Evolutionary conservation across 2,797 vertebrate species (phyloP), one percentile per base, ranked within the genome.

Genomic region (Todus mexicanus): DNA sequence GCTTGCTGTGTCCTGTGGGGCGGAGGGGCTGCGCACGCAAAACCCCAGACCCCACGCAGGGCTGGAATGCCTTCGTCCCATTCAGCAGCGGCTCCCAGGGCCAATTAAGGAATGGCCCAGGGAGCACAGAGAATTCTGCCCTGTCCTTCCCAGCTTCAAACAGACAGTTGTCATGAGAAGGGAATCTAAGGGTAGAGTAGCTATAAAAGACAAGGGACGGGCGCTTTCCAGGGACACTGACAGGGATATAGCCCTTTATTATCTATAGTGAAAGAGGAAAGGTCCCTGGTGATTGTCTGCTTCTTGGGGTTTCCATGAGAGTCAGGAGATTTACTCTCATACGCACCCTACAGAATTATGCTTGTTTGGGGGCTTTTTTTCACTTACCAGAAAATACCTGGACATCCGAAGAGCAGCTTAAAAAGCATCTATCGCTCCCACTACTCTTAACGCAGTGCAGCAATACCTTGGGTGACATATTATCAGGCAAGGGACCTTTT

Each of bases 321-420:
- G 19, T 25, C 45, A 50, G 53, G 29, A 61, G 8, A 9, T 42
- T 94, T 70, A 38, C 33, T 85, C 45, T 75, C 48, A 50, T 31
- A 33, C 26, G 14, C 29, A 56, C 40, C 71, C 47, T 47, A 15
- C 50, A 83, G 69, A 87, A 31, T 10, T 3, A 2, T 3, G 12
- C 43, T 69, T 17, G 5, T 7, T 70, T 86, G 61, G 64, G 37
- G 23, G 10, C 22, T 12, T 31, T 10, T 66, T 19, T 81, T 71
- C 63, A 98, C 99, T 99, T 97, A 99, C 99, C 99, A 93, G 98
- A 98, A 94, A 98, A 98, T 79, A 99, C 98, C 75, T 98, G 98
- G 96, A 98, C 98, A 97, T 98, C 98, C 2, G 98, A 98, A 96
- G 98, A 98, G 97, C 99, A 99, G 90, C 97, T 99, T 96, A 99